Base-by-base conservation (phyloP, 1,140 invertebrate genomes). In the Daktulosphaira vitifoliae region DNA sequence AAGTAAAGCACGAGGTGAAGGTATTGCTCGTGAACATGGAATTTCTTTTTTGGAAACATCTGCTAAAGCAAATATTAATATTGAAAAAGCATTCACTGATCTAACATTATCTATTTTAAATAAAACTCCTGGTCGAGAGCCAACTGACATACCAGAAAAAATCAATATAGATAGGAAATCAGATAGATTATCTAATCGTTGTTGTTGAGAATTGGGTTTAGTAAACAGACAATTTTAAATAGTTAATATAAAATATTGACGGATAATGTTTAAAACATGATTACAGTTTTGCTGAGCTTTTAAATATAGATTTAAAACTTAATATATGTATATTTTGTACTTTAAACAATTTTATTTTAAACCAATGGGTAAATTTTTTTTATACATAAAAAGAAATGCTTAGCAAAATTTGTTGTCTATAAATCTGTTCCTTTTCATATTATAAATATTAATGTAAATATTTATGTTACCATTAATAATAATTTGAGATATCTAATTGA, bases 41-140 rank as follows among this genome's bases (percentile, higher is more conserved):
- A 96, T 98, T 69, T 86, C 91, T 74, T 99, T 99, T 80, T 89
- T 98, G 85, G 96, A 99, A 81, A 99, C 96, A 20, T 97, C 94
- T 70, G 96, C 96, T 39, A 98, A 98, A 78, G 89, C 92, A 65
- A 95, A 96, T 72, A 90, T 96, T 72, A 98, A 99, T 77, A 96
- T 99, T 66, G 96, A 99, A 73, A 85, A 87, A 72, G 95, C 95
- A 53, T 99, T 99, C 79, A 92, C 90, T 74, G 93, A 97, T 75
- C 78, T 99, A 72, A 93, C 96, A 56, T 91, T 94, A 81, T 92
- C 94, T 68, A 99, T 99, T 73, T 79, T 96, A 69, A 87, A 92
- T 73, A 95, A 93, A 76, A 86, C 84, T 56, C 79, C 84, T 53
- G 84, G 83, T 2, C 79, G 79, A 68, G 83, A 86, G 68, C 79